These are phyloP conservation scores for Amblyopsis hoosieri DNA, from an alignment of 2,797 vertebrate genomes.

Conservation along the genomic window DNA sequence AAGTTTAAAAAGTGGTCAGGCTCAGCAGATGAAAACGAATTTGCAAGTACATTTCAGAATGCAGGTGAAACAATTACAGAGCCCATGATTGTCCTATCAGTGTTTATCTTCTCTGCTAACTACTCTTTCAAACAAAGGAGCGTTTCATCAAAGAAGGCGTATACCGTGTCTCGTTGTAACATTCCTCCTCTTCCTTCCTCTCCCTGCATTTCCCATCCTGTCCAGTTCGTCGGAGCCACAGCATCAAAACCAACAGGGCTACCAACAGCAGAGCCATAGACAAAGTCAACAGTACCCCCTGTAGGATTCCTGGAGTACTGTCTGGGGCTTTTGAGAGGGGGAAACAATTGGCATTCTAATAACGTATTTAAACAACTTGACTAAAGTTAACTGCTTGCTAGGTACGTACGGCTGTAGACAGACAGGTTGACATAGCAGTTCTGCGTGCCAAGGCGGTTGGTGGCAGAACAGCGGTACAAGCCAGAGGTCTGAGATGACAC, in stretches of 20 bases:
- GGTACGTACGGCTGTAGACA: constrained; percentile 71
- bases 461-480: constrained; percentile 81
- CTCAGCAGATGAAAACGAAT: too few species aligned
- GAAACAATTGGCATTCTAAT: background rate
- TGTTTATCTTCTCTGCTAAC: too few species aligned
- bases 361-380: background rate
- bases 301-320: constrained; percentile 69
- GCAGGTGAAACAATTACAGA: too few species aligned
- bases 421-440: constrained; percentile 80
- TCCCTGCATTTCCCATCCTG: constrained; percentile 60
- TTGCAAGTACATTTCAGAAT: too few species aligned
- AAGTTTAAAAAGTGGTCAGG: too few species aligned
- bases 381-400: background rate
- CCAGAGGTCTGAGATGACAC: constrained; percentile 77
- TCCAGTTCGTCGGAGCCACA: constrained; percentile 79
- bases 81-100: too few species aligned
- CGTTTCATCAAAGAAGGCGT: constrained; percentile 74
- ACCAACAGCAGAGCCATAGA: constrained; percentile 79
- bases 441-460: constrained; percentile 76
- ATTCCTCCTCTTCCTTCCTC: constrained; percentile 61
- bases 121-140: constrained; percentile 74
- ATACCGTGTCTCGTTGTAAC: constrained; percentile 75
- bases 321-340: constrained; percentile 52
- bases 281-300: constrained; percentile 75
- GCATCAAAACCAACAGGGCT: constrained; percentile 70